These are phyloP conservation scores for Rynchops niger DNA, from an alignment of 2,113 vertebrate species.

Conservation along the genomic window DNA sequence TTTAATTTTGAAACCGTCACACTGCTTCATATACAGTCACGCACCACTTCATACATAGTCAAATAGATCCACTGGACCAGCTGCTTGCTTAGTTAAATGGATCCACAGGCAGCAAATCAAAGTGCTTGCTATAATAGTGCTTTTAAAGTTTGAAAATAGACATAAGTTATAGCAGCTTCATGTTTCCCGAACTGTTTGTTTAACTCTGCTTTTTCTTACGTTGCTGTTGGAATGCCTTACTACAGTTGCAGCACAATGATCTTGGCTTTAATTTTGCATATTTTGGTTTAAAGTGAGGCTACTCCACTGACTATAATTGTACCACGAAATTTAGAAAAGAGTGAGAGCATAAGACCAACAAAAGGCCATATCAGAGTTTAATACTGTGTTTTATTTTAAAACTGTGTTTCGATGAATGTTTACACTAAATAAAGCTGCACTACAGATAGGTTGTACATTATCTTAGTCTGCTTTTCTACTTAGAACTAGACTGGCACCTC, in stretches of 20 bases:
- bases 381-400: neutral
- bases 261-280: neutral
- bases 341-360: neutral
- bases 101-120: neutral
- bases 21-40: neutral
- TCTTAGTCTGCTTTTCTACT: neutral
- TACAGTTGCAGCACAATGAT: neutral
- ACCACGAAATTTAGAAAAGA: neutral
- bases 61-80: neutral
- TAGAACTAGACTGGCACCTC: neutral
- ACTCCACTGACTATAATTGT: neutral
- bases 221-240: neutral
- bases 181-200: constrained; percentile 28
- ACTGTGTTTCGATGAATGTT: neutral
- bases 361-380: neutral
- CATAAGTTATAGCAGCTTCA: neutral
- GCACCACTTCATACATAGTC: neutral
- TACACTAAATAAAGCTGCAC: neutral
- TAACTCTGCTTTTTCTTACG: constrained; percentile 5
- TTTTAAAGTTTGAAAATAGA: constrained; percentile 26
- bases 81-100: neutral
- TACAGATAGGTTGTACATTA: neutral
- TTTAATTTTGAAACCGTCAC: neutral
- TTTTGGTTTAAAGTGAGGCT: neutral
- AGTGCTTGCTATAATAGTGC: neutral